A percentile compares a stretch with the other conserved stretches of the same genome.
These are phyloP conservation scores for Melanostoma mellinum DNA, from an alignment of 2,888 invertebrate species.

Conservation along the genomic window DNA sequence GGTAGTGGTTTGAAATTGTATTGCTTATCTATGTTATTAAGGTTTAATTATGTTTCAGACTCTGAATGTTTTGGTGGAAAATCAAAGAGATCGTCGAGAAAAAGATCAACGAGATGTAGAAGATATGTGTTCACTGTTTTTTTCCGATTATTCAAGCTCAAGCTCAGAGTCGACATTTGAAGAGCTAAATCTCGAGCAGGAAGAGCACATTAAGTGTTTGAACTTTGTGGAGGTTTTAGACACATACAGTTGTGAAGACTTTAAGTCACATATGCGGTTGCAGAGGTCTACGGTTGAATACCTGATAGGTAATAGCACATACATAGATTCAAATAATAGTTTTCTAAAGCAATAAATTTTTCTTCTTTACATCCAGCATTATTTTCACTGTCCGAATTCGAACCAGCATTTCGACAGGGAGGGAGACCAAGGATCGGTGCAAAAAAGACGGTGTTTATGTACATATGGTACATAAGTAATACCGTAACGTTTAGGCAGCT, in stretches of 20 bases:
- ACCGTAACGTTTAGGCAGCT: conserved; percentile 52
- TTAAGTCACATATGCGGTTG: not conserved
- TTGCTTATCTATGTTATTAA: no score
- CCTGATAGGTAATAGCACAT: not conserved
- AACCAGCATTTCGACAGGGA: not conserved
- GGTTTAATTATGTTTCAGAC: no score
- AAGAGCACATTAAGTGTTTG: not conserved
- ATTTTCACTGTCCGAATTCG: not conserved
- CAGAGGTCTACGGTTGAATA: not conserved
- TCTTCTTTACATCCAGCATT: not conserved
- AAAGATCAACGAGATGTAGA: no score
- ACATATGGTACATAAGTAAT: conserved; percentile 60
- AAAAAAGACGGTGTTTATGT: conserved; percentile 29
- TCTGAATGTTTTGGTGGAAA: no score
- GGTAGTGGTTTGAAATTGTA: no score
- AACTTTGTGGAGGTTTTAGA: not conserved
- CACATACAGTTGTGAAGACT: not conserved
- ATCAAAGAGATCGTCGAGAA: no score
- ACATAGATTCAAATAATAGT: no score
- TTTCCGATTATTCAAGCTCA: no score
- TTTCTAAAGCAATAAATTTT: not conserved
- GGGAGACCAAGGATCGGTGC: conserved; percentile 27
- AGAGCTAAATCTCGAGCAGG: no score
- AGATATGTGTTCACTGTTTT: no score
- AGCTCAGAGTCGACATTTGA: no score